These are phyloP conservation scores for Andrena hattorfiana DNA, from an alignment of 2,888 invertebrate genomes.

Conservation along the genomic window DNA sequence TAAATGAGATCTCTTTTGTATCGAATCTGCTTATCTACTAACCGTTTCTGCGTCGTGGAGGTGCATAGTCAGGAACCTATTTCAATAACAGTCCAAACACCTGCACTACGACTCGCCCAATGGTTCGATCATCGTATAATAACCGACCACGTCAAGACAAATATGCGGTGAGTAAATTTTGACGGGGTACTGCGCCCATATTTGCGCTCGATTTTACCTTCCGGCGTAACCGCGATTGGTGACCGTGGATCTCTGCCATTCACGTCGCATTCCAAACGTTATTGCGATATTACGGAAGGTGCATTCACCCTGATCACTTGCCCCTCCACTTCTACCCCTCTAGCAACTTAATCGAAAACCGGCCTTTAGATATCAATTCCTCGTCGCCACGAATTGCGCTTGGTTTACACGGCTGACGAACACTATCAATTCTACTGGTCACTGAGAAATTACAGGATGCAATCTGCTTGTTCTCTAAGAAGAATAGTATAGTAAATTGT, in stretches of 20 bases:
- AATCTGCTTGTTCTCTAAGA: too few relatives aligned
- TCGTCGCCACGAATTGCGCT: background rate
- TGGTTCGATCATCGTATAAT: conserved; percentile 56
- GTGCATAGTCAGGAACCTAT: conserved; percentile 4
- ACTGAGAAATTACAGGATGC: too few relatives aligned
- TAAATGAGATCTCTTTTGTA: background rate
- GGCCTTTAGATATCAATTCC: background rate
- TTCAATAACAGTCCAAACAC: background rate
- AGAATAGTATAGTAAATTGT: too few relatives aligned
- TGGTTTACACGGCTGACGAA: background rate
- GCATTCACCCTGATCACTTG: background rate
- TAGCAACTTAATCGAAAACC: background rate
- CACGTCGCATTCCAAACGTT: conserved; percentile 13
- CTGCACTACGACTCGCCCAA: conserved; percentile 8
- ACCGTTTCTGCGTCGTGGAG: background rate
- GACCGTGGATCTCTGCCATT: conserved; percentile 43
- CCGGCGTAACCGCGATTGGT: conserved; percentile 40
- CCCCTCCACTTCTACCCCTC: background rate
- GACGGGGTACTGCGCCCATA: conserved; percentile 51
- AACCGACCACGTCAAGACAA: conserved; percentile 62
- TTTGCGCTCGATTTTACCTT: conserved; percentile 57
- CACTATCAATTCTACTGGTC: background rate
- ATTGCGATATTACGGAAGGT: conserved; percentile 33
- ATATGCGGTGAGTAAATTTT: conserved; percentile 60
- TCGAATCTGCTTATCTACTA: background rate